Percentiles rank a stretch among this genome's conserved stretches.
phyloP scores from a whole-genome alignment of 2,113 vertebrate genomes.

The Chelonoidis abingdonii region DNA sequence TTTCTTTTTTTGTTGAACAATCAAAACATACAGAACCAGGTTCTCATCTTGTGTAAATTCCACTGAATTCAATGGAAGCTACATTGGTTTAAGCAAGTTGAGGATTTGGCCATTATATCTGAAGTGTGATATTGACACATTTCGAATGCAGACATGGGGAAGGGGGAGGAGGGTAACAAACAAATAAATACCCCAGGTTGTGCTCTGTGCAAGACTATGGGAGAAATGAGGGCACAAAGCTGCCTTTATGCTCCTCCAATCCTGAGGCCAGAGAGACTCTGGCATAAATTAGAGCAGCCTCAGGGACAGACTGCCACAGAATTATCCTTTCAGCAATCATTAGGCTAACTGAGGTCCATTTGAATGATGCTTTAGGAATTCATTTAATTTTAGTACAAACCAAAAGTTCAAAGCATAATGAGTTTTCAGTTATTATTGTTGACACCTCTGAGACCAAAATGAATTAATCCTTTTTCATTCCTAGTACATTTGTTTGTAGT shows the following conservation, averaged over 20 bases:
- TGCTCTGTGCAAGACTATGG: not conserved
- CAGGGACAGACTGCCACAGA: not conserved
- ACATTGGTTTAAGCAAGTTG: not conserved
- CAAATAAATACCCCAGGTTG: not conserved
- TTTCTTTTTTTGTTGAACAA: too few species aligned
- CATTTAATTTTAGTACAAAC: not conserved
- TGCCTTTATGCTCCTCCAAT: not conserved
- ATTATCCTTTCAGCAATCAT: not conserved
- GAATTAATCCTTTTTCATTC: fast-evolving
- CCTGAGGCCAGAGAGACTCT: not conserved
- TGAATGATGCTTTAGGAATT: not conserved
- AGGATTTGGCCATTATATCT: not conserved
- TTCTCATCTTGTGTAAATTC: not conserved
- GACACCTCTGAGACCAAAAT: not conserved
- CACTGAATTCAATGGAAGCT: not conserved
- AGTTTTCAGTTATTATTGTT: not conserved
- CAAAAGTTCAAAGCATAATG: not conserved
- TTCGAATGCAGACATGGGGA: not conserved
- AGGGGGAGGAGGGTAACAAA: not conserved
- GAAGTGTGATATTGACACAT: not conserved
- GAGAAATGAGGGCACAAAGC: not conserved
- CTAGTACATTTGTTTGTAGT: not conserved
- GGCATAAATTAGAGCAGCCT: not conserved
- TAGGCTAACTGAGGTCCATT: not conserved
- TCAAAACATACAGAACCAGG: not conserved